phyloP scores from a whole-genome alignment of 2,888 invertebrate genomes.

The Stenotaenia linearis region DNA sequence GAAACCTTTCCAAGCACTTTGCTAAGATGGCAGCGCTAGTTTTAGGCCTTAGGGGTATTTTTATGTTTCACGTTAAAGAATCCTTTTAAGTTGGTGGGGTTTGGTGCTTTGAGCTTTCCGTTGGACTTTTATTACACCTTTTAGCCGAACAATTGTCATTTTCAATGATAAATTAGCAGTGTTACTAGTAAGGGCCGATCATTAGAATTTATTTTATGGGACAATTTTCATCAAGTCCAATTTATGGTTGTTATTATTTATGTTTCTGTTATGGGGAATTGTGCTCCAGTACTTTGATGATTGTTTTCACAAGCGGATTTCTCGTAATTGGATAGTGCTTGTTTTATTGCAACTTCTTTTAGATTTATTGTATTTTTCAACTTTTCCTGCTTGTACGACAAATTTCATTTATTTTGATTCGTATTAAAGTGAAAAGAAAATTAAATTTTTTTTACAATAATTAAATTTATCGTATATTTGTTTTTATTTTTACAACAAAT shows the following conservation, averaged over 20 bases:
- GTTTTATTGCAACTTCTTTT: not conserved
- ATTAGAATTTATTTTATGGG: not conserved
- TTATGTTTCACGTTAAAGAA: not conserved
- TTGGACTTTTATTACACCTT: not conserved
- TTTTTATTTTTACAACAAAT: too few species aligned
- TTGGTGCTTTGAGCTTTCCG: not conserved
- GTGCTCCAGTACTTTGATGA: not conserved
- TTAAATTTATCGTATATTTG: too few species aligned
- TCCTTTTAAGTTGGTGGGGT: not conserved
- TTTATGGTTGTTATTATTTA: not conserved
- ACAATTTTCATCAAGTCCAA: not conserved
- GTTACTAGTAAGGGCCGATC: not conserved
- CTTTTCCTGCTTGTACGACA: too few species aligned
- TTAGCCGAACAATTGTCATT: not conserved
- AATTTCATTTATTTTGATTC: not conserved
- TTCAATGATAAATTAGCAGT: not conserved
- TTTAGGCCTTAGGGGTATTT: slow-evolving; percentile 3
- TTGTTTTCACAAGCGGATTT: not conserved
- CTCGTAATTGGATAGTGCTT: not conserved
- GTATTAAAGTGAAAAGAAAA: not conserved
- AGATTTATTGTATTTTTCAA: too few species aligned
- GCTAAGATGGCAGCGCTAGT: not conserved
- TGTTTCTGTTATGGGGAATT: not conserved
- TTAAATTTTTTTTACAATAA: not conserved
- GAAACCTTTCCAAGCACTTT: slow-evolving; percentile 8